phyloP scores from a whole-genome alignment of 1,140 invertebrate species.

The Neodiprion fabricii region DNA sequence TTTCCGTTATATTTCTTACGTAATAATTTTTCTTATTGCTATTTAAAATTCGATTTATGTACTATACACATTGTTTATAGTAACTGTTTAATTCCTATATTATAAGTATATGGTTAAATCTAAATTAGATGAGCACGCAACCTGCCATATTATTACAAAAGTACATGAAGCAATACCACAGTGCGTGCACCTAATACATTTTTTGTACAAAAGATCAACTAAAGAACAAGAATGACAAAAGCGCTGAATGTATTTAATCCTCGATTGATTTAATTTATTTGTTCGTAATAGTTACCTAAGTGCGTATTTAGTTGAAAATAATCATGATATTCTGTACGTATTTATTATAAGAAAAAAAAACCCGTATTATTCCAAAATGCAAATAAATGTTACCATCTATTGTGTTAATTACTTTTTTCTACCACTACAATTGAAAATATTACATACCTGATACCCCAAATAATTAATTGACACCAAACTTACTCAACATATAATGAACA shows the following conservation, averaged over 20 bases:
- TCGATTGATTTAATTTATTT: too few species aligned
- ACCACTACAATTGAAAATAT: background rate
- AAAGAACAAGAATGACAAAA: background rate
- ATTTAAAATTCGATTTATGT: background rate
- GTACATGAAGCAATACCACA: background rate
- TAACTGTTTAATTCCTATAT: background rate
- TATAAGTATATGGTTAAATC: background rate
- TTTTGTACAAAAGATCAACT: background rate
- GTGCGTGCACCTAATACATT: background rate
- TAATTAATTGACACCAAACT: too few species aligned
- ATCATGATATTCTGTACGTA: too few species aligned
- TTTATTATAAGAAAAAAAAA: background rate
- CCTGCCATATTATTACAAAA: background rate
- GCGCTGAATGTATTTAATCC: background rate
- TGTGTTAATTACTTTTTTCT: constrained; percentile 36
- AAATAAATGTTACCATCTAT: constrained; percentile 53
- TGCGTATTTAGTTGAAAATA: too few species aligned
- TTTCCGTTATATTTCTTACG: background rate
- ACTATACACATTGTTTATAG: background rate
- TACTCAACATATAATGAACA: too few species aligned
- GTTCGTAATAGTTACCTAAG: too few species aligned
- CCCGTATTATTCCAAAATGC: constrained; percentile 36
- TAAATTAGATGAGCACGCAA: background rate
- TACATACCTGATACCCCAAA: too few species aligned
- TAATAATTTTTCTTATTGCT: background rate